Base-by-base conservation (phyloP, 2,113 vertebrate genomes). In the rat (Rattus norvegicus) region DNA sequence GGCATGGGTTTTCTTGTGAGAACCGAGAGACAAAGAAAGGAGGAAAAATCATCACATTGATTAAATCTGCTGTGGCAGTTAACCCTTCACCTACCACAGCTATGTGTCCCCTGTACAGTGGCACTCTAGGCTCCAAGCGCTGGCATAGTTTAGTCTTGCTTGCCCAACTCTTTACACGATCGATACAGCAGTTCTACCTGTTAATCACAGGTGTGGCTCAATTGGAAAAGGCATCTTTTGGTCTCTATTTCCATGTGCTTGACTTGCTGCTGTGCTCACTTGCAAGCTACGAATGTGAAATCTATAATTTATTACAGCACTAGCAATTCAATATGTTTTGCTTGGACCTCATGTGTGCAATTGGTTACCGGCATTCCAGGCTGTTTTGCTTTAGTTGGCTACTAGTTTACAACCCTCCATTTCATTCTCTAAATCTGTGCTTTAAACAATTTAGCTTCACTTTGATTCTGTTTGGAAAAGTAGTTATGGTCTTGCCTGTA, bases 311-410 rank as follows among this genome's bases (percentile, higher is more conserved):
- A 98, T 99, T 98, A 98, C 88, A 96, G 97, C 98, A 97, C 98
- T 95, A 98, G 98, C 98, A 98, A 99, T 98, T 98, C 98, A 98
- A 98, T 98, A 98, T 99, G 98, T 99, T 99, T 98, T 99, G 95
- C 98, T 99, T 99, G 99, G 98, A 98, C 97, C 95, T 94, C 92
- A 79, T 67, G 93, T 93, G 95, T 91, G 93, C 95, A 96, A 81
- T 97, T 43, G 98, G 98, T 98, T 98, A 99, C 98, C 98, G 98
- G 97, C 98, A 98, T 99, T 99, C 98, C 98, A 98, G 97, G 36
- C 93, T 97, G 96, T 97, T 98, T 98, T 98, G 99, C 98, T 99
- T 98, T 99, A 98, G 96, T 98, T 99, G 98, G 98, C 98, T 98
- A 98, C 98, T 96, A 97, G 97, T 97, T 98, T 98, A 98, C 98